Conservation (phyloP, 2,888 invertebrate genomes). For the Orthosia incerta region DNA sequence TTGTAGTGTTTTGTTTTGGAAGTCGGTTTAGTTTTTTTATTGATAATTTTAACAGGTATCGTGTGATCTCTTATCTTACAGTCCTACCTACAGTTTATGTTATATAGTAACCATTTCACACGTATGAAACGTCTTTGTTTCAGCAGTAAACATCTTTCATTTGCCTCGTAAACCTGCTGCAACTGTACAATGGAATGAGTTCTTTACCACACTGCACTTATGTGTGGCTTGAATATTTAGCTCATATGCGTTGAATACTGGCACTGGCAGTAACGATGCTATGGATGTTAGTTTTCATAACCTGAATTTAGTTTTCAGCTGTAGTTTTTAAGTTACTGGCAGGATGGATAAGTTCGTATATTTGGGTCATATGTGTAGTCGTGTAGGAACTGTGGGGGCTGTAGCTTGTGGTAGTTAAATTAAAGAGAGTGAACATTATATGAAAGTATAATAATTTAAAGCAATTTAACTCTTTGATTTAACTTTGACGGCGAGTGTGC, state of each 20-base stretch:
- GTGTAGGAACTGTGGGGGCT: too few relatives aligned
- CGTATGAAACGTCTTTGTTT: slow-evolving; percentile 9
- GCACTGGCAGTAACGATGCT: not conserved
- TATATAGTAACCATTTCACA: not conserved
- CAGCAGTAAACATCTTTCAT: slow-evolving; percentile 12
- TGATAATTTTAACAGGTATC: too few relatives aligned
- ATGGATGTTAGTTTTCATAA: not conserved
- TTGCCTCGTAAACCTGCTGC: slow-evolving; percentile 12
- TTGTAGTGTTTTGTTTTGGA: too few relatives aligned
- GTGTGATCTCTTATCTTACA: not conserved
- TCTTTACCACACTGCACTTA: slow-evolving; percentile 16
- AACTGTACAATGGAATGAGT: slow-evolving; percentile 21
- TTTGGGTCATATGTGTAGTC: too few relatives aligned
- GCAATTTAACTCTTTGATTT: too few relatives aligned
- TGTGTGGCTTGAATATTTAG: not conserved
- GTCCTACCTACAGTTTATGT: not conserved
- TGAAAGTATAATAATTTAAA: too few relatives aligned
- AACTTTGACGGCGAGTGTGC: too few relatives aligned
- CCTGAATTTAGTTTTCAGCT: not conserved
- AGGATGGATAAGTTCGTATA: too few relatives aligned
- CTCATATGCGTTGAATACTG: not conserved
- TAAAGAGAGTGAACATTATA: too few relatives aligned
- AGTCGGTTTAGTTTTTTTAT: too few relatives aligned
- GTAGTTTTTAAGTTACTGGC: not conserved
- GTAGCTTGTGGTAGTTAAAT: too few relatives aligned